Conservation (phyloP, 2,888 invertebrate species). For the Acleris sparsana region DNA sequence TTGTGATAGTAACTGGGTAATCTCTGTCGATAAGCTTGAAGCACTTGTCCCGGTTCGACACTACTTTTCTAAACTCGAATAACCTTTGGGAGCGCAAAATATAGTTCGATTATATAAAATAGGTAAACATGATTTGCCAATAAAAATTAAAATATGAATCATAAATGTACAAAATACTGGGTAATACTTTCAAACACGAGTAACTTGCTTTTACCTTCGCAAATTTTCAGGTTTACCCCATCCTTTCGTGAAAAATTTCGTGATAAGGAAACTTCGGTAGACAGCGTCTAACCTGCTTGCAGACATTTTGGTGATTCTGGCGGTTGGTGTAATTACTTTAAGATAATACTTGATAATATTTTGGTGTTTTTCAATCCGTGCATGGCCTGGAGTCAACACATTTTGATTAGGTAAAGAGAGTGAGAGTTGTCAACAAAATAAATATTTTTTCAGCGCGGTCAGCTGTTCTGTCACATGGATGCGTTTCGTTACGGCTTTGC, state of each 20-base stretch:
- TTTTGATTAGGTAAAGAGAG: constrained; percentile 25
- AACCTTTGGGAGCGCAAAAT: constrained; percentile 82
- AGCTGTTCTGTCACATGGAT: constrained; percentile 33
- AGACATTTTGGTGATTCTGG: constrained; percentile 73
- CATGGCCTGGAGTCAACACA: constrained; percentile 33
- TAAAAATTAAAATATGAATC: constrained; percentile 11
- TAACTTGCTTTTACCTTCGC: constrained; percentile 84
- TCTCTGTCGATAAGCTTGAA: constrained; percentile 90
- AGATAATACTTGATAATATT: constrained; percentile 9
- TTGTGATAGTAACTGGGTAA: constrained; percentile 94
- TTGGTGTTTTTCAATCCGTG: constrained; percentile 24
- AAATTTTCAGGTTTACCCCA: constrained; percentile 98
- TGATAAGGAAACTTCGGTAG: constrained; percentile 93
- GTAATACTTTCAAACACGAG: neutral
- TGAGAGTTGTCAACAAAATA: constrained; percentile 35
- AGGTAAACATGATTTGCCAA: constrained; percentile 30
- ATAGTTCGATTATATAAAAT: constrained; percentile 36
- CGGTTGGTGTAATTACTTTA: constrained; percentile 27
- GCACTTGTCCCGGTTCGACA: constrained; percentile 92
- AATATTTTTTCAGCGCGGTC: constrained; percentile 35
- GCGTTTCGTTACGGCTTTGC: constrained; percentile 16
- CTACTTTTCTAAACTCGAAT: constrained; percentile 94
- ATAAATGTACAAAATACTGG: constrained; percentile 3
- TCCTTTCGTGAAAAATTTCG: constrained; percentile 97
- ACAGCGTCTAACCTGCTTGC: constrained; percentile 88